Conservation (phyloP, 2,797 vertebrate genomes). For the Peromyscus eremicus region DNA sequence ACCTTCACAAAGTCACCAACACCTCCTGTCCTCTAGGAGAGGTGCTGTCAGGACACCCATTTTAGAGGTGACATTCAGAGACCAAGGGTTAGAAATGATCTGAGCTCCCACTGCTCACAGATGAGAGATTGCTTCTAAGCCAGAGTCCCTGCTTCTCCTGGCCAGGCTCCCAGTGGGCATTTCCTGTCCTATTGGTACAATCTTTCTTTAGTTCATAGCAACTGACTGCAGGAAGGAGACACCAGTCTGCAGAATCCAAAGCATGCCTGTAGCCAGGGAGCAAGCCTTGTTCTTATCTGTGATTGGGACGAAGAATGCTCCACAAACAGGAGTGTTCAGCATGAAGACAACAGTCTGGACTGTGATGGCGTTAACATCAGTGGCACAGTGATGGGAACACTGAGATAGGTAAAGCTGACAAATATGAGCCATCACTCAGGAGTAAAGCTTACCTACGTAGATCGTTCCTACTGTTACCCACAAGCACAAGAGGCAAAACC, state of each 20-base stretch:
- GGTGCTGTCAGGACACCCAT: not conserved
- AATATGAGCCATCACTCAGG: not conserved
- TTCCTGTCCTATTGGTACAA: not conserved
- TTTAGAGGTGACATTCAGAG: not conserved
- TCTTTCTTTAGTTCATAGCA: not conserved
- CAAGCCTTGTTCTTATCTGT: rapidly evolving
- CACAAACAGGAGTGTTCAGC: rapidly evolving
- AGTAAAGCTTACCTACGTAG: not conserved
- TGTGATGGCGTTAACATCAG: rapidly evolving
- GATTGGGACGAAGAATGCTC: not conserved
- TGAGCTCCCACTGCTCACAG: rapidly evolving
- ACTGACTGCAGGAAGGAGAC: not conserved
- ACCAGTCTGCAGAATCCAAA: too few relatives aligned
- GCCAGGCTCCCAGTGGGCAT: not conserved
- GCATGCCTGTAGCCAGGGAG: rapidly evolving
- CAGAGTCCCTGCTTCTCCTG: not conserved
- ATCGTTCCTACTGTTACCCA: not conserved
- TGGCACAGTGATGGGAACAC: not conserved
- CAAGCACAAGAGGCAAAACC: not conserved
- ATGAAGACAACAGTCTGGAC: not conserved
- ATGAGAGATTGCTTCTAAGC: not conserved
- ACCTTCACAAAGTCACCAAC: not conserved
- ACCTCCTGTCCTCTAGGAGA: not conserved
- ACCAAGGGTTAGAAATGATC: too few relatives aligned
- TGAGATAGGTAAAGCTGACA: not conserved